Evolutionary conservation across 2,888 invertebrate genomes (phyloP).

Genomic region (Amitus sp.): DNA sequence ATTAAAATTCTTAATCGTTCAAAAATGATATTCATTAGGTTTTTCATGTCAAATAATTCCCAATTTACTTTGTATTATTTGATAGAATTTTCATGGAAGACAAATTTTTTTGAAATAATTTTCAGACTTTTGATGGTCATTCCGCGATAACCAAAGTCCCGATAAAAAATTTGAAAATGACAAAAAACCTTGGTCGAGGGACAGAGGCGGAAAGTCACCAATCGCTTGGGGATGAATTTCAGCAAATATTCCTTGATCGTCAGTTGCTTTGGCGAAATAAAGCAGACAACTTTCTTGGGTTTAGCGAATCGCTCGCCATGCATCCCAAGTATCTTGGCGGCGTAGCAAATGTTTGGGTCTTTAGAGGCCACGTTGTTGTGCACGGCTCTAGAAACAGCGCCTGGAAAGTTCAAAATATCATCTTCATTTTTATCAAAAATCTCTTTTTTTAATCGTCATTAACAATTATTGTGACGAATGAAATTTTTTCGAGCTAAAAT

Average conservation of each 20-base stretch:
- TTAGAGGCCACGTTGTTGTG: slow-evolving; percentile 87
- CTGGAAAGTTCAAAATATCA: slow-evolving; percentile 63
- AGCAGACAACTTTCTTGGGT: slow-evolving; percentile 88
- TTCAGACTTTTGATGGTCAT: no score
- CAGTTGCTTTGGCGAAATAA: slow-evolving; percentile 91
- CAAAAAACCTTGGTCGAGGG: slow-evolving; percentile 90
- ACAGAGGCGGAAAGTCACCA: slow-evolving; percentile 91
- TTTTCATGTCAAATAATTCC: no score
- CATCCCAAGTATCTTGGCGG: slow-evolving; percentile 76
- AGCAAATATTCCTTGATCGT: slow-evolving; percentile 93
- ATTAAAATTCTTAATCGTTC: no score
- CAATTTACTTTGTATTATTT: no score
- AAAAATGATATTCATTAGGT: no score
- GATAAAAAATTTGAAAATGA: no score
- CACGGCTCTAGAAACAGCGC: slow-evolving; percentile 83
- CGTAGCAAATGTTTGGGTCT: slow-evolving; percentile 88
- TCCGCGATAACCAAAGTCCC: no score
- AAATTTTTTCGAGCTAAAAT: no score
- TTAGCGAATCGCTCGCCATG: slow-evolving; percentile 74
- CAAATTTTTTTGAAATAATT: no score
- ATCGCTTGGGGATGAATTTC: slow-evolving; percentile 91
- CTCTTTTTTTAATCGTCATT: slow-evolving; percentile 16
- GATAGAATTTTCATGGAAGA: no score
- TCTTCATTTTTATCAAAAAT: no score
- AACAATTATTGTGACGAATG: no score